phyloP scores from a whole-genome alignment of 1,140 invertebrate species.

The Pogonomyrmex barbatus region DNA sequence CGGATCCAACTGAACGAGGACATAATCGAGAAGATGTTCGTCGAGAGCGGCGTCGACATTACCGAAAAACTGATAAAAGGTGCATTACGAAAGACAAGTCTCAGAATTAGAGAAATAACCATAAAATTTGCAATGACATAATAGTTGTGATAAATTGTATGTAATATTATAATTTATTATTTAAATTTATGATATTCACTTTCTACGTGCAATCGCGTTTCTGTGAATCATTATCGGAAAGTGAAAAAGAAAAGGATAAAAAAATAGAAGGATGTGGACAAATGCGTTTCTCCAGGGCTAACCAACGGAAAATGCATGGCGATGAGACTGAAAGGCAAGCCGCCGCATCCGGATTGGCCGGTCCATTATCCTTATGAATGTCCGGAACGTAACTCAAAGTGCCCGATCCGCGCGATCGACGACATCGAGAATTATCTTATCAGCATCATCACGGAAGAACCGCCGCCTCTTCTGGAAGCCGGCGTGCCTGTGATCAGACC shows the following conservation, averaged over 20 bases:
- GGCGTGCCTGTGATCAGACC: neutral
- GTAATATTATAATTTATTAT: slow-evolving; percentile 1
- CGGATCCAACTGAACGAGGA: slow-evolving; percentile 74
- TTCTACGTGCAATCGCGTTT: neutral
- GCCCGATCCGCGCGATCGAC: slow-evolving; percentile 76
- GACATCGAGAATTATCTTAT: slow-evolving; percentile 80
- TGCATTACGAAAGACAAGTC: slow-evolving; percentile 17
- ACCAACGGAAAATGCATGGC: slow-evolving; percentile 75
- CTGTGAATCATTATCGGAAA: neutral
- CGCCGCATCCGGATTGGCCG: slow-evolving; percentile 79
- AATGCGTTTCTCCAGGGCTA: slow-evolving; percentile 66
- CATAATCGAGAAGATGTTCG: slow-evolving; percentile 73
- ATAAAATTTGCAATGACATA: neutral
- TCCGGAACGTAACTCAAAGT: slow-evolving; percentile 61
- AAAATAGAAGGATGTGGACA: neutral
- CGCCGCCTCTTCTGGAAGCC: slow-evolving; percentile 10
- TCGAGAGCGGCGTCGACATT: slow-evolving; percentile 75
- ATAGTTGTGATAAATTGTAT: neutral
- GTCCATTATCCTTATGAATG: slow-evolving; percentile 75
- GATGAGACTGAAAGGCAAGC: slow-evolving; percentile 77
- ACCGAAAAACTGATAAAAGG: slow-evolving; percentile 75
- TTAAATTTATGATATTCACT: neutral
- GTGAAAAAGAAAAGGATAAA: neutral
- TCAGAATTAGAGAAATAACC: neutral
- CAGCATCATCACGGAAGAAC: slow-evolving; percentile 39